Conservation (phyloP, 2,797 vertebrate genomes). For the Nannoperca obscura region DNA sequence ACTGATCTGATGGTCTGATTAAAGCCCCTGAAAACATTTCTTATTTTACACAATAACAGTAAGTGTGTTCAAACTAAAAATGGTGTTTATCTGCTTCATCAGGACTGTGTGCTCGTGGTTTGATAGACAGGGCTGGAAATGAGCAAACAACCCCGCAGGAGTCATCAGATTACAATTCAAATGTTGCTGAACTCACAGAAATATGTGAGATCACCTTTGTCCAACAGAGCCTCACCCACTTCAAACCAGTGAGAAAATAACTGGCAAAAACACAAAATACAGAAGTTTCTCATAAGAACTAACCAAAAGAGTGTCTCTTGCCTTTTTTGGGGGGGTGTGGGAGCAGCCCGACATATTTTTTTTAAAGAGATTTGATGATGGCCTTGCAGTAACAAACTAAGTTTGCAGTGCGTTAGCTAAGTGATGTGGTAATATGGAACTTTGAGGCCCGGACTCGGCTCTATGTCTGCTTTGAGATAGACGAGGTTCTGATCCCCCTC, state of each 20-base stretch:
- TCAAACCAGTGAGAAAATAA: no score
- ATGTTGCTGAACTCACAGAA: background rate
- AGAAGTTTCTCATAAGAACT: no score
- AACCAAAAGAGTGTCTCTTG: no score
- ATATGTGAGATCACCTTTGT: background rate
- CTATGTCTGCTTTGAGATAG: background rate
- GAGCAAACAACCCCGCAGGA: background rate
- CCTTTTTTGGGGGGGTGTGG: no score
- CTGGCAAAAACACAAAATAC: no score
- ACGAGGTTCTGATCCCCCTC: background rate
- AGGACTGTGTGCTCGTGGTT: background rate
- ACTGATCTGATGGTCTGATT: slow-evolving; percentile 2
- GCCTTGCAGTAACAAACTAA: no score
- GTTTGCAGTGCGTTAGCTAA: background rate
- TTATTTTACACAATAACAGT: background rate
- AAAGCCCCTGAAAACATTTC: background rate
- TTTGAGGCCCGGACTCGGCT: background rate
- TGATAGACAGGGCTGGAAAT: background rate
- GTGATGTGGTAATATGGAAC: background rate
- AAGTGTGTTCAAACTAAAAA: no score
- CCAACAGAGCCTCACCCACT: background rate
- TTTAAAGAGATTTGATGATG: no score
- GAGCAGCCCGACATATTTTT: no score
- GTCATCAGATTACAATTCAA: background rate
- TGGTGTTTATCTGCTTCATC: background rate